Evolutionary conservation across 2,888 invertebrate genomes (phyloP).

Genomic region (Tipula helvola): DNA sequence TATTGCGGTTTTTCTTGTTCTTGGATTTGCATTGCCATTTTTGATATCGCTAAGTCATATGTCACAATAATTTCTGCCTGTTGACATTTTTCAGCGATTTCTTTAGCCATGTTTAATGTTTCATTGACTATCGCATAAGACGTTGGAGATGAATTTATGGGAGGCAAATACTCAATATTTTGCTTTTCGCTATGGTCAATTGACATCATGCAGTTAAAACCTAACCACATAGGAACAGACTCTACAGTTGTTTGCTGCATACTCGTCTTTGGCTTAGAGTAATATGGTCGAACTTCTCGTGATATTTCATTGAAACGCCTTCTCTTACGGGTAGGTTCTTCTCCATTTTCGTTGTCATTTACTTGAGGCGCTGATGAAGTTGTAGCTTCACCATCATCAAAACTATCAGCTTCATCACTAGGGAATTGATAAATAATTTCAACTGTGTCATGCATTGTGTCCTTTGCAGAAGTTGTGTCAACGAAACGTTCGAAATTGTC

Average conservation of each 20-base stretch:
- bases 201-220: not conserved
- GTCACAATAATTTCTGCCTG: no score
- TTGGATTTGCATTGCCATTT: no score
- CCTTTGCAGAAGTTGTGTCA: conserved; percentile 24
- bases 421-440: conserved; percentile 23
- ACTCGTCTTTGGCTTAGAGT: not conserved
- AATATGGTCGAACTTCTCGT: no score
- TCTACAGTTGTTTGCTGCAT: not conserved
- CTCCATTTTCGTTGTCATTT: no score
- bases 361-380: not conserved
- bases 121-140: no score
- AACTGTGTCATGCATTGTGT: conserved; percentile 27
- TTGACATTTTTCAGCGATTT: no score
- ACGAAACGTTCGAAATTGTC: conserved; percentile 25
- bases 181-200: not conserved
- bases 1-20: no score
- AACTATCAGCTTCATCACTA: not conserved
- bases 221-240: not conserved
- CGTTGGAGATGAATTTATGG: conserved; percentile 17
- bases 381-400: no score
- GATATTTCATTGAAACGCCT: no score
- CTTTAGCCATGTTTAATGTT: no score
- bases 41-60: no score
- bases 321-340: no score
- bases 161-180: conserved; percentile 12